Evolutionary conservation across 2,888 invertebrate species (phyloP).

Genomic region (Chloromyia formosa): DNA sequence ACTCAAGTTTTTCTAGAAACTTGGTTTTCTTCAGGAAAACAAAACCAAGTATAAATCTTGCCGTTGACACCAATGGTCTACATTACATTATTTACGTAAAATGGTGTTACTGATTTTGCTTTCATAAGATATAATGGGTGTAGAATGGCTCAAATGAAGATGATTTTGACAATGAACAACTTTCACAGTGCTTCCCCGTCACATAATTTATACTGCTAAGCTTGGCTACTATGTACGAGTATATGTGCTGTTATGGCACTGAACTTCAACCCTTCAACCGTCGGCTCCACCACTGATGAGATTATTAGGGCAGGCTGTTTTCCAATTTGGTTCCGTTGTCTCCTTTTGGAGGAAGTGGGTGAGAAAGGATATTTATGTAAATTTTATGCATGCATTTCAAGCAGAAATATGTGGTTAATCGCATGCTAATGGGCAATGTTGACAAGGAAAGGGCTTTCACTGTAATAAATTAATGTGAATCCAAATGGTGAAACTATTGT

Average conservation of each 20-base stretch:
- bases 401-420: constrained; percentile 56
- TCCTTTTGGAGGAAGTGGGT: not conserved
- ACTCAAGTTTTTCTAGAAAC: too few relatives aligned
- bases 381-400: constrained; percentile 49
- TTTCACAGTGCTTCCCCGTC: not conserved
- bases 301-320: not conserved
- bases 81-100: too few relatives aligned
- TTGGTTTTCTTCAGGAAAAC: too few relatives aligned
- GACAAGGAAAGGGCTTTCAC: constrained; percentile 56
- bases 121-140: constrained; percentile 15
- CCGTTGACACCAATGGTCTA: too few relatives aligned
- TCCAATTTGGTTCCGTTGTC: constrained; percentile 1
- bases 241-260: not conserved
- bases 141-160: constrained; percentile 6
- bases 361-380: constrained; percentile 43
- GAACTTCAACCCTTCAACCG: not conserved
- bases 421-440: constrained; percentile 56
- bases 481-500: constrained; percentile 32
- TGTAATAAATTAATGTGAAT: constrained; percentile 51
- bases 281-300: too few relatives aligned
- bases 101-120: too few relatives aligned
- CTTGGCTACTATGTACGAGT: constrained; percentile 2
- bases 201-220: constrained; percentile 26
- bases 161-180: constrained; percentile 30
- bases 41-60: too few relatives aligned